Evolutionary conservation across 2,888 invertebrate genomes (phyloP), one percentile per base, ranked within the genome.

Genomic region (Drosophila ezoana): DNA sequence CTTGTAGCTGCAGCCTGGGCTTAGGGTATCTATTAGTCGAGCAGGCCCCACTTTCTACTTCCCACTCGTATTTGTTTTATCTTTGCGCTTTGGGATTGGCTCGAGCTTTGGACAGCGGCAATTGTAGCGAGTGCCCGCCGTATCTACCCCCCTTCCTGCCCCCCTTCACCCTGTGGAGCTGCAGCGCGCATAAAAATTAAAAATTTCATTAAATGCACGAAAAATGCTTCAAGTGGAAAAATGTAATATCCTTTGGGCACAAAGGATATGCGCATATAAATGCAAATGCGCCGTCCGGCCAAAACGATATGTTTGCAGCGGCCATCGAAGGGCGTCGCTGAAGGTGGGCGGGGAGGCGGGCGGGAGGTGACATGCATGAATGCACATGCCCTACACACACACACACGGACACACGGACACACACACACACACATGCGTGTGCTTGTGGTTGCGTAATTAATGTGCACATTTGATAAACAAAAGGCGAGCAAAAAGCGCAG

Each of bases 191-290:
- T 82, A 87, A 85, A 85, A 87, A 85, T 85, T 85, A 85, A 85
- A 89, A 89, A 77, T 82, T 87, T 85, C 89, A 85, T 85, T 85
- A 89, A 85, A 85, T 89, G 85, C 89, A 82, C 83, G 53, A 85
- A 89, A 85, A 85, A 82, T 85, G 85, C 85, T 85, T 85, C 86
- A 85, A 85, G 85, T 85, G 85, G 85, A 85, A 85, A 85, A 85
- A 85, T 89, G 89, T 89, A 85, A 85, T 88, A 85, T 85, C 85
- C 85, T 89, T 89, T 85, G 85, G 87, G 85, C 89, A 80, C 89
- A 89, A 85, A 85, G 88, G 85, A 85, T 84, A 76, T 87, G 77
- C 67, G 71, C 79, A 79, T 81, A 78, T 75, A 78, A 81, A 79
- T 81, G 81, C 79, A 79, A 81, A 79, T 79, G 72, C 71, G 69